Evolutionary conservation across 2,113 vertebrate species (phyloP).

Genomic region (Vulpes vulpes): DNA sequence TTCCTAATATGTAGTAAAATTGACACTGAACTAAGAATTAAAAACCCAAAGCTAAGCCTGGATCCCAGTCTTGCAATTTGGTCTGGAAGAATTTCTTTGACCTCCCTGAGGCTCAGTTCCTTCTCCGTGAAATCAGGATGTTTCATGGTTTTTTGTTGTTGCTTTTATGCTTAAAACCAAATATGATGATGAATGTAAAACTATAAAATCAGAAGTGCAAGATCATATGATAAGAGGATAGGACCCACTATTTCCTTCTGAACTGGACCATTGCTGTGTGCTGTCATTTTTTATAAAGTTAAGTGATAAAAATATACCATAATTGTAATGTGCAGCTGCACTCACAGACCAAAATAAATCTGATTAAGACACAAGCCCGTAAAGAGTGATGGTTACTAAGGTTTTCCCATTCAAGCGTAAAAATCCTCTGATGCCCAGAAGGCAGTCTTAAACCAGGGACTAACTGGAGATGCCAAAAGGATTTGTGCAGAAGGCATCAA

Average conservation of each 20-base stretch:
- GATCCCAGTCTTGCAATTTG: no score
- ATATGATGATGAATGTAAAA: background rate
- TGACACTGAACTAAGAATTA: background rate
- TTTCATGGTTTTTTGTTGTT: background rate
- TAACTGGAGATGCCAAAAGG: constrained; percentile 59
- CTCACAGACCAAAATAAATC: constrained; percentile 62
- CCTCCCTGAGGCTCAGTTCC: background rate
- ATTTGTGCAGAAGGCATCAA: constrained; percentile 59
- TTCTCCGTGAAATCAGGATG: background rate
- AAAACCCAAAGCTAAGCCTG: background rate
- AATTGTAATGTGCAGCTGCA: constrained; percentile 19
- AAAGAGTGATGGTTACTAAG: constrained; percentile 53
- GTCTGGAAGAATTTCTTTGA: background rate
- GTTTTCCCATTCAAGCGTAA: constrained; percentile 27
- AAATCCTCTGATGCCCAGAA: background rate
- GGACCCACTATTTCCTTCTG: background rate
- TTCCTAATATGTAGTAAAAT: background rate
- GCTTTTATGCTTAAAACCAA: background rate
- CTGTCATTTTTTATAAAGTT: constrained; percentile 64
- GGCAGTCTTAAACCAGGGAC: constrained; percentile 7
- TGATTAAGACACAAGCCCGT: constrained; percentile 69
- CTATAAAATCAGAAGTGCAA: background rate
- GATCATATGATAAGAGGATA: background rate
- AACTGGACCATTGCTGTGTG: background rate
- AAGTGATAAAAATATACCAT: constrained; percentile 54